A percentile compares a stretch with the other conserved stretches of the same genome.
Conservation (phyloP, 1,140 invertebrate species). For the Drosophila seguyi region DNA sequence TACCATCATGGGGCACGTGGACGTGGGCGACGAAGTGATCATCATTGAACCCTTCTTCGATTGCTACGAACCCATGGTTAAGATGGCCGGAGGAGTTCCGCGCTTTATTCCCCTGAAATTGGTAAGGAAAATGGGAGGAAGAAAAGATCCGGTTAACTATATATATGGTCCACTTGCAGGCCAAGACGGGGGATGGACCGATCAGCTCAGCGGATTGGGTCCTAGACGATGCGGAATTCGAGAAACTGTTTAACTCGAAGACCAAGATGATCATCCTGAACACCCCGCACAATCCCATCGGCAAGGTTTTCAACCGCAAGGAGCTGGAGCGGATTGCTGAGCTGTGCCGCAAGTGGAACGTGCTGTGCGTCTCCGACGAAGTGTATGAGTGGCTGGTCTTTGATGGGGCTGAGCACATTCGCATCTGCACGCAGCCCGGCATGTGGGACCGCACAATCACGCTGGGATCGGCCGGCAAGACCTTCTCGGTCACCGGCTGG, state of each 20-base stretch:
- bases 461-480: slow-evolving; percentile 98
- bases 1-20: slow-evolving; percentile 93
- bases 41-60: slow-evolving; percentile 99
- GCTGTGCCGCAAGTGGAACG: slow-evolving; percentile 96
- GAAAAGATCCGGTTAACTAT: not conserved
- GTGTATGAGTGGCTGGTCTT: slow-evolving; percentile 99
- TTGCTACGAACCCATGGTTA: slow-evolving; percentile 98
- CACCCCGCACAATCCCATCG: slow-evolving; percentile 98
- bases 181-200: slow-evolving; percentile 62
- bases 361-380: slow-evolving; percentile 97
- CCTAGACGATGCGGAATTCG: slow-evolving; percentile 93
- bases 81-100: slow-evolving; percentile 93
- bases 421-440: slow-evolving; percentile 96
- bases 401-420: slow-evolving; percentile 93
- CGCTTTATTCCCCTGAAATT: slow-evolving; percentile 95
- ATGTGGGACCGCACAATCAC: slow-evolving; percentile 99
- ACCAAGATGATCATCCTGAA: slow-evolving; percentile 99
- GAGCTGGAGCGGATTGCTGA: slow-evolving; percentile 93
- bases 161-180: slow-evolving; percentile 27
- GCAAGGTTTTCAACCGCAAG: slow-evolving; percentile 93
- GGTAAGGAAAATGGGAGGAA: slow-evolving; percentile 85
- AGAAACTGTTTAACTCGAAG: slow-evolving; percentile 93
- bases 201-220: slow-evolving; percentile 94
- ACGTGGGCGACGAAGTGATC: slow-evolving; percentile 95
- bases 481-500: slow-evolving; percentile 99